These are phyloP conservation scores for Ditylenchus dipsaci DNA, from an alignment of 1,140 invertebrate species.

Conservation along the genomic window DNA sequence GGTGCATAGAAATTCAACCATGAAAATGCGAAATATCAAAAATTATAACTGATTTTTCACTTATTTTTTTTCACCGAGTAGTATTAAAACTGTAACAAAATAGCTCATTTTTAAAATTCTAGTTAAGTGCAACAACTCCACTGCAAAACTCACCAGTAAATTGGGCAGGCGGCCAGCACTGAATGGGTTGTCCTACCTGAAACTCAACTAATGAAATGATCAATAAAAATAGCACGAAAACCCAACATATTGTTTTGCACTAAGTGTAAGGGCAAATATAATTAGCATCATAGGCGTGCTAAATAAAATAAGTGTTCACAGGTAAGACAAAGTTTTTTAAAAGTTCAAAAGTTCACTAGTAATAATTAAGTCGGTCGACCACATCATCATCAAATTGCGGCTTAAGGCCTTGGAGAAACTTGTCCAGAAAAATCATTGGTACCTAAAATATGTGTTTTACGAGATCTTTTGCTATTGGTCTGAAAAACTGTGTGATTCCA, in stretches of 20 bases:
- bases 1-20: too few species aligned
- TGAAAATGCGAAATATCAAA: too few species aligned
- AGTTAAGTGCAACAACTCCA: too few species aligned
- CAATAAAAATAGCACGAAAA: too few species aligned
- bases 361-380: constrained; percentile 63
- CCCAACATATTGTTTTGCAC: constrained; percentile 52
- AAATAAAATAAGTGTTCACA: constrained; percentile 40
- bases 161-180: constrained; percentile 58
- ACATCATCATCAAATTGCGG: constrained; percentile 63
- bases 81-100: too few species aligned
- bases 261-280: constrained; percentile 54
- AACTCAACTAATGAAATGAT: not conserved
- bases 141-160: constrained; percentile 47
- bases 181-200: constrained; percentile 54
- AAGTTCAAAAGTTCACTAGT: constrained; percentile 32
- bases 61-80: too few species aligned
- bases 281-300: constrained; percentile 59
- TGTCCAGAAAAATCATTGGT: constrained; percentile 55
- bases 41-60: too few species aligned
- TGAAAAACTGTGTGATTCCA: too few species aligned
- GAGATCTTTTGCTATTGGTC: too few species aligned
- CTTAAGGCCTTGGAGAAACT: constrained; percentile 57
- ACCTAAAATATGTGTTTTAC: too few species aligned
- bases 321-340: constrained; percentile 35
- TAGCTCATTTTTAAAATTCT: too few species aligned